These are phyloP conservation scores for Lepeophtheirus salmonis DNA, from an alignment of 1,140 invertebrate species.

Conservation along the genomic window DNA sequence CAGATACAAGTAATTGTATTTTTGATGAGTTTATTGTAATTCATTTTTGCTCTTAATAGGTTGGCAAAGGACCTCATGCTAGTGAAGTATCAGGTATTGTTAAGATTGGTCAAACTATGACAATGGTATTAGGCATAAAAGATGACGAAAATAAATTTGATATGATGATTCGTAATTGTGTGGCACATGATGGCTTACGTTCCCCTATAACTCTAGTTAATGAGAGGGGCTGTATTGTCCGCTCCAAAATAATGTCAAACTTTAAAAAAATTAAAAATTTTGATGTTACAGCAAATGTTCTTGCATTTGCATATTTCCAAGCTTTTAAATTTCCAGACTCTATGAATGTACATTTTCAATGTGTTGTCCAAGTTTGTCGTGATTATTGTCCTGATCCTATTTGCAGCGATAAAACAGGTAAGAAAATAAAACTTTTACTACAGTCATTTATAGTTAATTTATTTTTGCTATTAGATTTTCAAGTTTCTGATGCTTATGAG, in stretches of 20 bases:
- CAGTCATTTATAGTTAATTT: too few species aligned
- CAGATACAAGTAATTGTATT: slow-evolving; percentile 48
- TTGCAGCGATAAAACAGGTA: slow-evolving; percentile 45
- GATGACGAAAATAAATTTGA: slow-evolving; percentile 89
- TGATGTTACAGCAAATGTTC: slow-evolving; percentile 72
- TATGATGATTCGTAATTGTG: slow-evolving; percentile 80
- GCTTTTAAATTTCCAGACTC: slow-evolving; percentile 91
- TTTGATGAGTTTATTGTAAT: background rate
- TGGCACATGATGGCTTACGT: slow-evolving; percentile 76
- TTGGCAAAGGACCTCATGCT: slow-evolving; percentile 76
- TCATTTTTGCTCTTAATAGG: slow-evolving; percentile 34
- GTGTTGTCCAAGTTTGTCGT: slow-evolving; percentile 80
- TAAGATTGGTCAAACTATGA: slow-evolving; percentile 88
- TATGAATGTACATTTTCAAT: slow-evolving; percentile 93
- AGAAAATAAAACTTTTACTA: too few species aligned
- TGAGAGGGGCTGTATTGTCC: slow-evolving; percentile 68
- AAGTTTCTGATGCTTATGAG: too few species aligned
- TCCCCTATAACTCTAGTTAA: slow-evolving; percentile 71
- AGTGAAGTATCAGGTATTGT: slow-evolving; percentile 83
- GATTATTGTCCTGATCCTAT: slow-evolving; percentile 80
- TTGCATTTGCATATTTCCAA: slow-evolving; percentile 56
- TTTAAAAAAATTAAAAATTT: slow-evolving; percentile 94
- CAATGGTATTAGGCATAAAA: slow-evolving; percentile 82
- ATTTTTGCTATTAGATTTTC: too few species aligned
- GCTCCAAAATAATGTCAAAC: slow-evolving; percentile 75